Conservation (phyloP, 2,113 vertebrate species). For the Crotophaga sulcirostris region DNA sequence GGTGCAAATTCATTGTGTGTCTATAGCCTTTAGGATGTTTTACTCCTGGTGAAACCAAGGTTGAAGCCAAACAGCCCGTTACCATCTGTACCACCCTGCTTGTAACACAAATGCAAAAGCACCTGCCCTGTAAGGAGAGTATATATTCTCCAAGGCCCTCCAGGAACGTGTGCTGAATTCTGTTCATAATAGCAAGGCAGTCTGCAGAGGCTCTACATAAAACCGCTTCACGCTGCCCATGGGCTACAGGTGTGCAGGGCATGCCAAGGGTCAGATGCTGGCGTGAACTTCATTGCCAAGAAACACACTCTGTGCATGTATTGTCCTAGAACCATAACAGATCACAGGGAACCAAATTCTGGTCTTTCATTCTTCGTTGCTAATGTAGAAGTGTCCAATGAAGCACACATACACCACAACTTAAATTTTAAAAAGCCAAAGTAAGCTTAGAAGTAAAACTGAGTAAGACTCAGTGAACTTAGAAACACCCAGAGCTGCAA, state of each 20-base stretch:
- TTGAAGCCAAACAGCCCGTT: not conserved
- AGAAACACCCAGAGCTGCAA: not conserved
- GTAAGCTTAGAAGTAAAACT: not conserved
- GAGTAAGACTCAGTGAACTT: not conserved
- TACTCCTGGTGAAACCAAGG: not conserved
- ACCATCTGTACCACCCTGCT: not conserved
- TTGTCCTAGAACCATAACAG: not conserved
- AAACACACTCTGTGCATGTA: not conserved
- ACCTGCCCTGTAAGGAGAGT: not conserved
- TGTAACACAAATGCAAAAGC: not conserved
- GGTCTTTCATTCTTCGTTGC: not conserved
- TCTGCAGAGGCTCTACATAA: not conserved
- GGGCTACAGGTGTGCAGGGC: not conserved
- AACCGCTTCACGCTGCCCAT: not conserved
- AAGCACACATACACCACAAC: not conserved
- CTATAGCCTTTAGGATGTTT: not conserved
- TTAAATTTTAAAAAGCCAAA: not conserved
- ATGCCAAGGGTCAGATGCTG: not conserved
- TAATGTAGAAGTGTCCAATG: not conserved
- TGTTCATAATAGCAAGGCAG: not conserved
- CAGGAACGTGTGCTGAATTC: not conserved
- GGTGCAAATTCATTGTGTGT: not conserved
- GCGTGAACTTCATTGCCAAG: not conserved
- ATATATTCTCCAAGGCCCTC: not conserved
- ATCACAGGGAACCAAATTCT: not conserved